Evolutionary conservation across 2,113 vertebrate species (phyloP), one percentile per base, ranked within the genome.

Genomic region (Arizona elegans): DNA sequence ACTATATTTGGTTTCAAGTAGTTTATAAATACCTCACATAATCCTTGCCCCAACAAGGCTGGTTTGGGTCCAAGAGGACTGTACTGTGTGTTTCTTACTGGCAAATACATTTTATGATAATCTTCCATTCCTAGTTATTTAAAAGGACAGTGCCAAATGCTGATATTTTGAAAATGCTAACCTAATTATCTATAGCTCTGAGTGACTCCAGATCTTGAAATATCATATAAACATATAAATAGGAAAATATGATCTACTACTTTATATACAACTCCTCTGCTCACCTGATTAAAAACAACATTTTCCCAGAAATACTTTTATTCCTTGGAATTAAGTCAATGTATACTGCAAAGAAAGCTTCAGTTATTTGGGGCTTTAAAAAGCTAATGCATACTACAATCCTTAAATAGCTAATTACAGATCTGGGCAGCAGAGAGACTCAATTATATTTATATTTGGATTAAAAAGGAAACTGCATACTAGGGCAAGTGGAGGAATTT

Each of bases 341-440:
- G 38, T 88, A 92, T 89, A 85, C 13, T 86, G 90, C 15, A 53
- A 65, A 65, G 43, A 92, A 11, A 0, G 38, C 92, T 89, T 56
- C n/a, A 94, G 89, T 89, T 93, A 92, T 54, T 91, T 58, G 85
- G 62, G 89, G 91, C 52, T 92, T 58, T 0, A 52, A 54, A 81
- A 70, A 59, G 17, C 91, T 92, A 91, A 93, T 92, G 90, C 33
- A 90, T 91, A n/a, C 8, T 47, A 54, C 24, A 65, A 90, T 92
- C 94, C 96, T 94, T 94, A 96, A 96, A 96, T 95, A 96, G 33
- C 91, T 94, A 95, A 33, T 90, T 94, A 93, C 93, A 43, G 59
- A 62, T 52, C 90, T 96, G 92, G 88, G 87, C 65, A 90, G 70
- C 89, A 93, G 54, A n/a, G 70, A 88, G 65, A 92, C 38, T 81